Evolutionary conservation across 2,113 vertebrate genomes (phyloP).

Genomic region (Cochlearius cochlearius): DNA sequence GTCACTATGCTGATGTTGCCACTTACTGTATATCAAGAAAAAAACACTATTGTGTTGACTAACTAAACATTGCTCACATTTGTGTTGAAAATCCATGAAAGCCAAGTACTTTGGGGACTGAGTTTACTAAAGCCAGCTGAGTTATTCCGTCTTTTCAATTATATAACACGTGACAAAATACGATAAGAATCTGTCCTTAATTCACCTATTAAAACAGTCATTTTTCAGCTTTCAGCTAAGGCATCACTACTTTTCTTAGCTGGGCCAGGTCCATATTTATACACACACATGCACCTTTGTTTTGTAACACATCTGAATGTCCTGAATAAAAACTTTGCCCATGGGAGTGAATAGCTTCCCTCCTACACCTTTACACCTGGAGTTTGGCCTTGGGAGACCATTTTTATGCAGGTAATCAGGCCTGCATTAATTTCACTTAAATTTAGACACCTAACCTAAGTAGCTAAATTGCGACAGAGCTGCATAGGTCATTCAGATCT

Average conservation of each 20-base stretch:
- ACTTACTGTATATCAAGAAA: neutral
- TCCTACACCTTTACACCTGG: neutral
- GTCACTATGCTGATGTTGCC: neutral
- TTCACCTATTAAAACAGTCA: neutral
- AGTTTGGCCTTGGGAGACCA: neutral
- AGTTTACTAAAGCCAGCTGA: neutral
- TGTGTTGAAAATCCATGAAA: neutral
- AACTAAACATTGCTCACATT: neutral
- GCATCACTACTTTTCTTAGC: neutral
- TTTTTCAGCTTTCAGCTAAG: neutral
- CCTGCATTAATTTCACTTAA: neutral
- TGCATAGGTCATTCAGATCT: neutral
- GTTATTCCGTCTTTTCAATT: neutral
- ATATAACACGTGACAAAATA: neutral
- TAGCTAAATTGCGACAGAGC: neutral
- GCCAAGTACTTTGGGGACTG: neutral
- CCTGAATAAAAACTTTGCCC: neutral
- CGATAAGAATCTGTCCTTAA: neutral
- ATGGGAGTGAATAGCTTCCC: neutral
- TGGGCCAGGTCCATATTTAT: neutral
- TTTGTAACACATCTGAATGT: neutral
- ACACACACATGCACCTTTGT: accelerated
- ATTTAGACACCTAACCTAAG: neutral
- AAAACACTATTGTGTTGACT: neutral
- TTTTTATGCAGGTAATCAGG: neutral